These are phyloP conservation scores for Aphis gossypii DNA, from an alignment of 1,140 invertebrate species.

Conservation along the genomic window DNA sequence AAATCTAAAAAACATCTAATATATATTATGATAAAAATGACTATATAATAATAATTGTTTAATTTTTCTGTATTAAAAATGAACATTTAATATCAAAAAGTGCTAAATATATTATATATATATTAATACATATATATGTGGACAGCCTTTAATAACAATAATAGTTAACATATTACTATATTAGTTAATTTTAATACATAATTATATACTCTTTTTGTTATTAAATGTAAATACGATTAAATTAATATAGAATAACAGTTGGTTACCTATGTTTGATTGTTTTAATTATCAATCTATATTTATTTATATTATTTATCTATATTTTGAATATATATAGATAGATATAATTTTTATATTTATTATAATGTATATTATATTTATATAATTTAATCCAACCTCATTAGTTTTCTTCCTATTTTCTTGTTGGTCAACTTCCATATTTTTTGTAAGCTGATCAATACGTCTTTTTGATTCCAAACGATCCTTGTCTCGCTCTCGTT, in stretches of 20 bases:
- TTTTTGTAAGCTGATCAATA: conserved; percentile 82
- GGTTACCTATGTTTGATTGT: too few species aligned
- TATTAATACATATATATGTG: not conserved
- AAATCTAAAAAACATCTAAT: not conserved
- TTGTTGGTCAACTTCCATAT: conserved; percentile 86
- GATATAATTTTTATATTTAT: too few species aligned
- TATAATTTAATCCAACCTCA: conserved; percentile 65
- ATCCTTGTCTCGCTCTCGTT: conserved; percentile 88
- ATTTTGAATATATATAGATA: too few species aligned
- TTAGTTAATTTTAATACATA: not conserved
- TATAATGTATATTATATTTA: too few species aligned
- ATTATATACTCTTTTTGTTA: not conserved
- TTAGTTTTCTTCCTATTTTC: conserved; percentile 84
- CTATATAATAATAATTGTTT: not conserved
- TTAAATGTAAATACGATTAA: not conserved
- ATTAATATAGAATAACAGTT: not conserved
- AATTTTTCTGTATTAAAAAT: too few species aligned
- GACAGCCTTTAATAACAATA: not conserved
- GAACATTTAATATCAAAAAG: not conserved
- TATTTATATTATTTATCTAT: too few species aligned
- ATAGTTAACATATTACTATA: not conserved
- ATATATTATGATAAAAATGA: not conserved
- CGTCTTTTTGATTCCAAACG: conserved; percentile 84
- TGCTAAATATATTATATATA: not conserved
- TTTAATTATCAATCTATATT: too few species aligned